Percentiles rank a stretch among this genome's conserved stretches.
phyloP scores from a whole-genome alignment of 2,113 vertebrate genomes.

The Cephalopterus ornatus region DNA sequence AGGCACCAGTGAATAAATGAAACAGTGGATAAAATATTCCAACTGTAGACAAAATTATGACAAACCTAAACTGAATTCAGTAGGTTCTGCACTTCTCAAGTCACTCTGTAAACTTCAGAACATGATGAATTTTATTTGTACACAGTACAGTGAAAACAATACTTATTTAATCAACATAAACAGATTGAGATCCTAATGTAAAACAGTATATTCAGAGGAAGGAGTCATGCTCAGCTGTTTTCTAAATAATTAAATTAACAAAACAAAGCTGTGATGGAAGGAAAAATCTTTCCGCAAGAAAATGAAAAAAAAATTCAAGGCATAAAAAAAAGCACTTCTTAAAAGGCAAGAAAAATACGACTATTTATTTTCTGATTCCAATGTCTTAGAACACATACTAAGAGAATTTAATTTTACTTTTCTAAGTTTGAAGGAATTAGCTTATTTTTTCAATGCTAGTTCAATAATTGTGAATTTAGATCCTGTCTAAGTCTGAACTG shows the following conservation, averaged over 20 bases:
- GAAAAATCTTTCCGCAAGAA: neutral
- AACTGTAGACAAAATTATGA: neutral
- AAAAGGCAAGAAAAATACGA: neutral
- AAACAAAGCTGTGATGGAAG: neutral
- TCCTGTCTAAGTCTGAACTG: neutral
- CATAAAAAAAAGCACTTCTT: neutral
- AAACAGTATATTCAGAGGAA: neutral
- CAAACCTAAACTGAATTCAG: neutral
- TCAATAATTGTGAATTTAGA: neutral
- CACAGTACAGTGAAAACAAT: neutral
- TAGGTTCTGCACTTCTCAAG: neutral
- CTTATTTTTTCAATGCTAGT: neutral
- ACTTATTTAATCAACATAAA: conserved; percentile 34
- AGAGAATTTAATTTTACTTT: neutral
- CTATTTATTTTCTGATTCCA: neutral
- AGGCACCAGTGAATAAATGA: neutral
- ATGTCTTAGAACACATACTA: neutral
- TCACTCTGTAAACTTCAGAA: neutral
- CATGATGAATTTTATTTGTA: neutral
- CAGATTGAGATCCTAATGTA: neutral
- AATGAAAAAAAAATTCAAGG: neutral
- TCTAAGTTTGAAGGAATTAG: neutral
- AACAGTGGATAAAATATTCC: neutral
- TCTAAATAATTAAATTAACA: conserved; percentile 20
- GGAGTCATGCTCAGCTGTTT: neutral